Base-by-base conservation (phyloP, 2,888 invertebrate genomes). In the Pyrgus malvae region DNA sequence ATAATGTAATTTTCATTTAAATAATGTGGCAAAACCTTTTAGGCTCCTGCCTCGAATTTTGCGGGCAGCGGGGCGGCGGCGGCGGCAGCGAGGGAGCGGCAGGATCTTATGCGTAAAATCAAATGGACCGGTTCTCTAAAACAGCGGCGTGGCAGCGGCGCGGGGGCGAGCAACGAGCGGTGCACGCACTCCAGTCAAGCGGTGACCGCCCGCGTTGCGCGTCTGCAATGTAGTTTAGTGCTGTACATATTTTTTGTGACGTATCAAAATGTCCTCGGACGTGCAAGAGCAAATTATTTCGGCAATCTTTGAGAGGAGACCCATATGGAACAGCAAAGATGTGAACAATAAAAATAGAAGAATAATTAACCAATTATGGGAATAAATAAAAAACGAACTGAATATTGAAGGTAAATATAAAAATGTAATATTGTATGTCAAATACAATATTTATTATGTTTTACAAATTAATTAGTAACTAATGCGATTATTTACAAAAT, bases 261-360 rank as follows among this genome's bases (percentile, higher is more conserved):
- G 62, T 62, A 14, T 59, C 59, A 40, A 62, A 62, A 62, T 60
- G 58, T 59, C 59, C 58, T 61, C 57, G 60, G 58, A 63, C 59
- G 53, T 56, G 61, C 58, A 49, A 59, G 58, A 59, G 58, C 59
- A 49, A 58, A 58, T 59, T 55, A 58, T 62, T 62, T 57, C 59
- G 25, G 55, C 14, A 14, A 58, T 62, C 48, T 62, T 62, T 59
- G 57, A 57, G 56, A 60, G 57, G 53, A 44, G 16, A 40, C 33
- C 57, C 8, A 48, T 57, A 56, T 58, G 59, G 60, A 53, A 61
- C 53, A 60, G 58, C 56, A 60, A 60, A 55, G 55, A 61, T 49
- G 51, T 59, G 41, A 50, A 59, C 57, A 58, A 60, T 58, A 62
- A 59, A 62, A 57, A 64, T 55, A 62, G 55, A 51, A 59, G 56